A percentile compares a stretch with the other conserved stretches of the same genome.
phyloP scores from a whole-genome alignment of 1,140 invertebrate species.

The Micrasema minimum region DNA sequence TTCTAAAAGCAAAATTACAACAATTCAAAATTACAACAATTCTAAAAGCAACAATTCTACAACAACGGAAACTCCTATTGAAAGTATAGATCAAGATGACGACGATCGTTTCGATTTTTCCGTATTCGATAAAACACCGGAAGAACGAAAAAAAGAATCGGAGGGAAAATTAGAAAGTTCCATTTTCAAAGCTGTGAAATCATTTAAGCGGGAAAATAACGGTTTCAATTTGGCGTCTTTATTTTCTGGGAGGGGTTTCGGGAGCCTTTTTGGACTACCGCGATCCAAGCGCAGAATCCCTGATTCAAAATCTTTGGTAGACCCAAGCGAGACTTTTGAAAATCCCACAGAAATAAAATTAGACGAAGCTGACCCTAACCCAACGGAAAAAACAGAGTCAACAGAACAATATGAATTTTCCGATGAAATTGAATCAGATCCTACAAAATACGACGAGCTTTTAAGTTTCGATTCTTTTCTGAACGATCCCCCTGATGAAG shows the following conservation, averaged over 20 bases:
- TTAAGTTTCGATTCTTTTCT: slow-evolving; percentile 39
- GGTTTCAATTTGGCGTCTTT: slow-evolving; percentile 34
- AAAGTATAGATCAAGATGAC: slow-evolving; percentile 25
- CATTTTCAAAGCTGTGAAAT: slow-evolving; percentile 38
- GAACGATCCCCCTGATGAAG: slow-evolving; percentile 20
- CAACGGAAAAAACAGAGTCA: too few species aligned
- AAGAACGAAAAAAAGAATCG: slow-evolving; percentile 32
- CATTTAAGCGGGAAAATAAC: slow-evolving; percentile 35
- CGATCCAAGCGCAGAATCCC: slow-evolving; percentile 28
- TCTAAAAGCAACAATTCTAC: too few species aligned
- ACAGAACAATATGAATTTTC: neutral
- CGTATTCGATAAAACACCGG: slow-evolving; percentile 39
- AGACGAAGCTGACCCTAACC: neutral
- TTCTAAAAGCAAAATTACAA: neutral
- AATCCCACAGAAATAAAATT: neutral
- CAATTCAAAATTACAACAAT: slow-evolving; percentile 10
- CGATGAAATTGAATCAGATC: slow-evolving; percentile 1
- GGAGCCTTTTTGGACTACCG: slow-evolving; percentile 2
- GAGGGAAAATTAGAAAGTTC: slow-evolving; percentile 37
- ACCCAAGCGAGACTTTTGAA: neutral
- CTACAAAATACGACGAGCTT: slow-evolving; percentile 24
- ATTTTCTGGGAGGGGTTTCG: slow-evolving; percentile 25
- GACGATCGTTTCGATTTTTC: slow-evolving; percentile 48
- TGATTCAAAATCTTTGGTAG: slow-evolving; percentile 7
- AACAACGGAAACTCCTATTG: slow-evolving; percentile 2